Evolutionary conservation across 2,888 invertebrate species (phyloP), one percentile per base, ranked within the genome.

Genomic region (Epinotia ramella): DNA sequence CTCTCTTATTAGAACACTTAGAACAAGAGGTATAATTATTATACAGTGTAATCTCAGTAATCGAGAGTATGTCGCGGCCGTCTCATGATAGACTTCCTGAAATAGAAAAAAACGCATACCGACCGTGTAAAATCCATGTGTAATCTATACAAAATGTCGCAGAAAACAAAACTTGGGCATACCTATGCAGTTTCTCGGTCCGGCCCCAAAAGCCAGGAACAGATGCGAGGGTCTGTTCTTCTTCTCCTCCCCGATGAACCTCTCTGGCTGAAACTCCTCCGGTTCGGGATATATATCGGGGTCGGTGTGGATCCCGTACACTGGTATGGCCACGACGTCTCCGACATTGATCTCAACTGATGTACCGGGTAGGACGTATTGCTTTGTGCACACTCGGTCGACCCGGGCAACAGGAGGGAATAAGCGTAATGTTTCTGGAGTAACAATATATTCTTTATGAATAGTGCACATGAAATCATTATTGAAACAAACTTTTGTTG

Each of bases 351-450:
- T 77, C 0, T 86, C 82, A 5, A 95, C 80, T 1, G 91, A 85
- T 0, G 92, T 91, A 0, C 93, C 94, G 0, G 95, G 95, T 2
- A 96, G 78, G 3, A 83, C 88, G 82, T 95, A 96, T 1, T 94
- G 89, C 80, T 95, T 95, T 0, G 94, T 95, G 78, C 95, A 95
- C 0, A 89, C 83, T 71, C 96, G 88, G 76, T 95, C 95, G 1
- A 96, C 86, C 40, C 94, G 86, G 2, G 94, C 89, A 5, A 95
- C 90, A 0, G 96, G 95, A 0, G 96, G 96, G 84, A 95, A 95
- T 80, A 95, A 85, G 24, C 96, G 91, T 60, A 96, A 86, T 0
- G 95, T 95, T 91, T 96, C 96, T 95, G 89, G 20, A 89, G 92
- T 67, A 67, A 78, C 20, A 24, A 40, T 56, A 40, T 13, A 46